Percentiles rank a stretch among this genome's conserved stretches.
phyloP scores from a whole-genome alignment of 2,797 vertebrate species.

The Sarcophilus harrisii region DNA sequence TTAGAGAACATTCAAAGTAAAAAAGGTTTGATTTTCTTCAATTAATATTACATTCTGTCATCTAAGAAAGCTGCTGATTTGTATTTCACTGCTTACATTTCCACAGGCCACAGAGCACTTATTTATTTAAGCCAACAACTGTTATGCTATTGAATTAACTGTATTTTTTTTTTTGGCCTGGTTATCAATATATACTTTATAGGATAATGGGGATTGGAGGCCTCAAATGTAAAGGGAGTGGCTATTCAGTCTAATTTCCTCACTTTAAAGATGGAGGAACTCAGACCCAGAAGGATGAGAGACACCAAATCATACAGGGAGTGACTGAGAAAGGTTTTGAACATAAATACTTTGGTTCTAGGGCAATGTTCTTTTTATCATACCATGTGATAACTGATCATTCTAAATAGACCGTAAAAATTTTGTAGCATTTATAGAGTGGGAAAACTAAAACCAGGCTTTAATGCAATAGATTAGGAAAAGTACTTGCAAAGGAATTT shows the following conservation, averaged over 20 bases:
- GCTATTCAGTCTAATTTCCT: background rate
- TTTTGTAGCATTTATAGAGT: background rate
- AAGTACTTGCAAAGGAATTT: background rate
- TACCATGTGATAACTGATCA: background rate
- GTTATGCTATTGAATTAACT: background rate
- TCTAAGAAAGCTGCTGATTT: background rate
- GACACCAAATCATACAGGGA: background rate
- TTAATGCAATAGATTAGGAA: background rate
- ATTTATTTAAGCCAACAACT: conserved; percentile 20
- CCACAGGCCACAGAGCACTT: background rate
- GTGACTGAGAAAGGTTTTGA: background rate
- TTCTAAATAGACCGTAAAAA: background rate
- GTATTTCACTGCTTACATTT: background rate
- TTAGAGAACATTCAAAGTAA: conserved; percentile 39
- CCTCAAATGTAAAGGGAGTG: background rate
- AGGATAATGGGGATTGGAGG: background rate
- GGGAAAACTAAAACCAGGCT: background rate
- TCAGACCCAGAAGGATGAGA: background rate
- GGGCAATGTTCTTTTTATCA: background rate
- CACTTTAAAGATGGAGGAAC: background rate
- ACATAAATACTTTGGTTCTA: background rate
- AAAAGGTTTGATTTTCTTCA: conserved; percentile 3
- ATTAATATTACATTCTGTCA: background rate
- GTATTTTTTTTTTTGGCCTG: background rate
- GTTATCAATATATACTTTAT: background rate